phyloP scores from a whole-genome alignment of 2,888 invertebrate species.

The Argyra leucocephala region DNA sequence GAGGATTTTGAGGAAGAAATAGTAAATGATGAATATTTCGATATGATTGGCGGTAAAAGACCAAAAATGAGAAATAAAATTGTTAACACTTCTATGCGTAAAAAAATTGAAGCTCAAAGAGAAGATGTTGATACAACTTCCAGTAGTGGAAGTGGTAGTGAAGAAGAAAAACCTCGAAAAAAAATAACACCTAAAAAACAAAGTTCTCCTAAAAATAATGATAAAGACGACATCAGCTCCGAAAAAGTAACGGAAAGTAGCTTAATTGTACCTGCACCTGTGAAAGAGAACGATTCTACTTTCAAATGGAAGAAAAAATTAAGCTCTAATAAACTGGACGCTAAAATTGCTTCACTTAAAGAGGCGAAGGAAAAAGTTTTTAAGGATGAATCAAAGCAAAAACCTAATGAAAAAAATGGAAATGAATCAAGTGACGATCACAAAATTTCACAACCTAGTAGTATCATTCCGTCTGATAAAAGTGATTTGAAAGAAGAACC shows the following conservation, averaged over 20 bases:
- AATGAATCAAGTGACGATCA: background rate
- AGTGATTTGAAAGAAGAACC: background rate
- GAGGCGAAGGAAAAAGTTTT: background rate
- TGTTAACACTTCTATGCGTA: conserved; percentile 32
- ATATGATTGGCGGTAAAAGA: conserved; percentile 39
- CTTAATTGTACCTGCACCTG: background rate
- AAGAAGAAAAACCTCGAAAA: conserved; percentile 31
- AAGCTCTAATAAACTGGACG: background rate
- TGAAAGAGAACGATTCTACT: background rate
- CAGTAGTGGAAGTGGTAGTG: conserved; percentile 38
- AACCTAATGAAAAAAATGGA: background rate
- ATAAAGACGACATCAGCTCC: conserved; percentile 33
- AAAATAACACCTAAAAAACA: background rate
- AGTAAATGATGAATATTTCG: conserved; percentile 29
- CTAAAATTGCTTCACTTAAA: background rate
- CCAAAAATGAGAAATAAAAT: conserved; percentile 38
- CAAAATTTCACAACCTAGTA: background rate
- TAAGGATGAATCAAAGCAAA: background rate
- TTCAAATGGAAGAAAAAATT: background rate
- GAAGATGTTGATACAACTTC: conserved; percentile 35
- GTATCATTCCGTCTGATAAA: too few species aligned
- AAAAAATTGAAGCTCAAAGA: conserved; percentile 35
- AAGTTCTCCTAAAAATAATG: conserved; percentile 33
- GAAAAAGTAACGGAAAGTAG: conserved; percentile 23
- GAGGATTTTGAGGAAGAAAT: conserved; percentile 34